phyloP scores from a whole-genome alignment of 2,113 vertebrate genomes.

The Mesoclemmys tuberculata region DNA sequence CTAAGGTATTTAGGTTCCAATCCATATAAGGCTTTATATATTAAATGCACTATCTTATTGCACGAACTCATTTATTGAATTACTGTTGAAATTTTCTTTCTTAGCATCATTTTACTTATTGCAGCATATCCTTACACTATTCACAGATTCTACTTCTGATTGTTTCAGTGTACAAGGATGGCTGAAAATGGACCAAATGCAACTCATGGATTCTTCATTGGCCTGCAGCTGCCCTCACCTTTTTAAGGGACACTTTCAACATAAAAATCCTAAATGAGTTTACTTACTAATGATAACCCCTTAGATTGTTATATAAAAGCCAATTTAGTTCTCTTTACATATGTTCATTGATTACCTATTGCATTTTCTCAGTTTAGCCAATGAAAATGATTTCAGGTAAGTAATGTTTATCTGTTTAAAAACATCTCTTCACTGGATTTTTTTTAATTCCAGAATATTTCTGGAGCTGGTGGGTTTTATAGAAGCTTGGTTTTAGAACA shows the following conservation, averaged over 20 bases:
- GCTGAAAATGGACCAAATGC: background rate
- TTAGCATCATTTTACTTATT: background rate
- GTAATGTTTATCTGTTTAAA: background rate
- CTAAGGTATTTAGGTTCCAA: background rate
- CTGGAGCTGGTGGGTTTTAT: background rate
- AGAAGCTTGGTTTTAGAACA: background rate
- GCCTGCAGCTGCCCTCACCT: background rate
- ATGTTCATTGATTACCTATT: background rate
- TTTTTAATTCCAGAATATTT: background rate
- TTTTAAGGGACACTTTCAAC: conserved; percentile 19
- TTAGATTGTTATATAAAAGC: background rate
- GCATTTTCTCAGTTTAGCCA: background rate
- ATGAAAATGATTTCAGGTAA: background rate
- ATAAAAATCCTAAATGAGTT: conserved; percentile 8
- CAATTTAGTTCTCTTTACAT: background rate
- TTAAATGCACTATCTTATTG: background rate
- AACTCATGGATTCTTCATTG: background rate
- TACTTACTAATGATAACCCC: background rate
- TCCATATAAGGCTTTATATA: background rate
- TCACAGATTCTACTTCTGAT: background rate
- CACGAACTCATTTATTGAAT: background rate
- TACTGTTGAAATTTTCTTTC: background rate
- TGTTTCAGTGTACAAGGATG: background rate
- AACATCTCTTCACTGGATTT: background rate
- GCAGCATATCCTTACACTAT: background rate